Base-by-base conservation (phyloP, 2,888 invertebrate genomes). In the Clostera curtula region DNA sequence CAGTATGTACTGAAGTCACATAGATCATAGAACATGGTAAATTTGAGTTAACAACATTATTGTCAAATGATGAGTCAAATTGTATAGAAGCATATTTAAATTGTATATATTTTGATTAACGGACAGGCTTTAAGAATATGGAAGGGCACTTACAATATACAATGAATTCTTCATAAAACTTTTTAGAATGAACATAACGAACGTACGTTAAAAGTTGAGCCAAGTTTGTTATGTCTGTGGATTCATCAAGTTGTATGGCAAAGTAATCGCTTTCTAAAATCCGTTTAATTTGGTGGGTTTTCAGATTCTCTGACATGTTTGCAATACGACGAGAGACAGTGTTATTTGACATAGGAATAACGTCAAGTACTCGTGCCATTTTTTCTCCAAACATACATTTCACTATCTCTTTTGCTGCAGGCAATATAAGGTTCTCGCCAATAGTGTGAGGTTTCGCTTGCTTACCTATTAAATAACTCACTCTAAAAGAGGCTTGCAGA, bases 391-490 rank as follows among this genome's bases (percentile, higher is more conserved):
- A 24, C 34, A 34, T 26, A 26, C 14, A 34, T 34, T 34, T 34
- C 20, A 29, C 27, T 24, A 34, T 27, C 24, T 30, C 29, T 34
- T 30, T 30, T 30, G 27, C 34, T 30, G 26, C 27, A 30, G 34
- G 29, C 27, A 27, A 12, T 26, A 27, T 34, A 24, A 25, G 23
- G 23, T 15, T 23, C 4, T 24, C 23, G 4, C 23, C 23, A 29
- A 33, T 33, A 29, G 24, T 33, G 19, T 28, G 28, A 10, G 28
- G 28, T 32, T 32, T 28, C 8, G 22, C 28, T 25, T 25, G 28
- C 18, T 28, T 28, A 12, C 28, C 28, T 13, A 25, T 24, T 28
- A 28, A 29, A 31, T 30, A 22, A 25, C 30, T 30, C 8, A 25
- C 25, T 31, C 25, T 13, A 26, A 30, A 31, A 26, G 19, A 28